Evolutionary conservation across 2,888 invertebrate species (phyloP), one percentile per base, ranked within the genome.

Genomic region (Nowickia ferox): DNA sequence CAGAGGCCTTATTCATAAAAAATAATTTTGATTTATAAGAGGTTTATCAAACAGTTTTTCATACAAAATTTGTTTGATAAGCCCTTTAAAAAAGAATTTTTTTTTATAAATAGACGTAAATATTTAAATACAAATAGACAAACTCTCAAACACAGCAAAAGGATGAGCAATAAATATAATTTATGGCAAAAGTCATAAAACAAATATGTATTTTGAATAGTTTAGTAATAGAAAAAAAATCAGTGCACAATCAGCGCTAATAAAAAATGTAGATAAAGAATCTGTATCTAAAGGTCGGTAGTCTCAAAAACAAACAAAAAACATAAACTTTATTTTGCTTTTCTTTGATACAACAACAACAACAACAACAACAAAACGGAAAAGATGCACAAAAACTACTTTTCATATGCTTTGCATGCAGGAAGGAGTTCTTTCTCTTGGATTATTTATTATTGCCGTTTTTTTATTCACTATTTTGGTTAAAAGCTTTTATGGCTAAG

Each of bases 201-300:
- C 53, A 83, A 83, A 83, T 30, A 6, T 30, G 30, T 30, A 71
- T 77, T 83, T 77, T 76, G 71, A 83, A 83, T 66, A 76, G 63
- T 71, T 55, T 65, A 40, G 48, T 68, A 48, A 65, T 57, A 76
- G 6, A 30, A 76, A 44, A 59, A 61, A 83, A 83, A 22, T 57
- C 57, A 48, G n/a, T 71, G 76, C 69, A 75, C 44, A 44, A 53
- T 17, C 48, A 38, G 30, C 30, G 65, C 59, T 57, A 71, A 38
- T 19, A 79, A 51, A 15, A 30, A 59, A 46, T n/a, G 22, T 17
- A 63, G 38, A 55, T 2, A 46, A 30, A n/a, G 19, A n/a, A 30
- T 69, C n/a, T 11, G 44, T 22, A 61, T 42, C 44, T 61, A 79
- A 63, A 79, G 71, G 79, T 79, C 69, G 51, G 22, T 38, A 51